A percentile compares a stretch with the other conserved stretches of the same genome.
phyloP scores from a whole-genome alignment of 2,113 vertebrate species.

The Callipepla californica region DNA sequence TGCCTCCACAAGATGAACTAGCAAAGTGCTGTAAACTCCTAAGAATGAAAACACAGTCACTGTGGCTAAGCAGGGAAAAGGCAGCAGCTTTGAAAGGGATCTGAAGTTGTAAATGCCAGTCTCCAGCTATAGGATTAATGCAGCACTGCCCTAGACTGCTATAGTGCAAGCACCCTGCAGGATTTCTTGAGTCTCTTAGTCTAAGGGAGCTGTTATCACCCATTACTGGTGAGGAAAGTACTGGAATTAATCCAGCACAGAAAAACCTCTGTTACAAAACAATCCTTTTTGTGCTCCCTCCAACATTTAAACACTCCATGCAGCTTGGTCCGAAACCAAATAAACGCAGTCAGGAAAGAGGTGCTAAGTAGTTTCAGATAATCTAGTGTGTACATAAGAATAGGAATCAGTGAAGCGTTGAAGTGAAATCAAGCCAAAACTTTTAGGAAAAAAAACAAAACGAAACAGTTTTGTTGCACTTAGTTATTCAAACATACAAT shows the following conservation, averaged over 20 bases:
- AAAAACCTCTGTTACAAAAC: background rate
- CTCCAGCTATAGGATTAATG: background rate
- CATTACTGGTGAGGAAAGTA: background rate
- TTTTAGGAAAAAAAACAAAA: background rate
- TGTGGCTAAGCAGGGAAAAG: background rate
- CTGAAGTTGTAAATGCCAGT: background rate
- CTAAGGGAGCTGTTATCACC: background rate
- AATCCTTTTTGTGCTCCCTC: background rate
- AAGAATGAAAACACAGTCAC: rapidly evolving
- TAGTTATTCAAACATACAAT: background rate
- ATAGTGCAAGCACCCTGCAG: rapidly evolving
- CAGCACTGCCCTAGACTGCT: background rate
- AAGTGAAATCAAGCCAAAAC: background rate
- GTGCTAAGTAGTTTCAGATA: background rate
- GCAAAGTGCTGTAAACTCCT: background rate
- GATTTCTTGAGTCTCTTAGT: background rate
- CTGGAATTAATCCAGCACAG: background rate
- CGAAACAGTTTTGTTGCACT: background rate
- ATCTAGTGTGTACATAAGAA: background rate
- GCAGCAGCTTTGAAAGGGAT: background rate
- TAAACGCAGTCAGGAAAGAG: background rate
- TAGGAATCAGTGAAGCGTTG: no score
- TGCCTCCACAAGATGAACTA: background rate
- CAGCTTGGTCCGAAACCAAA: background rate
- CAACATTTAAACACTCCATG: rapidly evolving